Percentiles rank a stretch among this genome's conserved stretches.
phyloP scores from a whole-genome alignment of 2,888 invertebrate genomes.

The Ormyrus nitidulus region DNA sequence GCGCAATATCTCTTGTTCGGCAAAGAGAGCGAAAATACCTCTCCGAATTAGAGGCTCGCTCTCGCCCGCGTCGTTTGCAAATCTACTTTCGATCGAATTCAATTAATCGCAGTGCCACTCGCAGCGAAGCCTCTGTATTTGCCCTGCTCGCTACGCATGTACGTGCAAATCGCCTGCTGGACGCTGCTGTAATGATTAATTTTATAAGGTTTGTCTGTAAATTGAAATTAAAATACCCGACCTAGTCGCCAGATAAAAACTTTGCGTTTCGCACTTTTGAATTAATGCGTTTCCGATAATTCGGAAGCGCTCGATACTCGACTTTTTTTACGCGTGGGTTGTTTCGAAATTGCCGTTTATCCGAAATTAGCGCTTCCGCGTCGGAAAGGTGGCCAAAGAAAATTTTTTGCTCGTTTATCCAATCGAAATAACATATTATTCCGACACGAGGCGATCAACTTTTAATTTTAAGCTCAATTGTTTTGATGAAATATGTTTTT shows the following conservation, averaged over 20 bases:
- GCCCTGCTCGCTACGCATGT: neutral
- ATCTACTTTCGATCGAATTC: slow-evolving; percentile 51
- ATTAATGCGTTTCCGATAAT: slow-evolving; percentile 50
- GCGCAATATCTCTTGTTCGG: slow-evolving; percentile 29
- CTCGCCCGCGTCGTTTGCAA: slow-evolving; percentile 27
- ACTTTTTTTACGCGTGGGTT: neutral
- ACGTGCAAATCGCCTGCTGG: neutral
- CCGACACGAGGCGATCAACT: neutral
- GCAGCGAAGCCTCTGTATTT: neutral
- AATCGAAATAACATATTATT: slow-evolving; percentile 5
- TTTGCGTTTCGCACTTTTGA: slow-evolving; percentile 22
- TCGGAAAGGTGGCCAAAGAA: neutral
- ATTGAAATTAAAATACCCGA: slow-evolving; percentile 40
- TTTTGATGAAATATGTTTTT: slow-evolving; percentile 26
- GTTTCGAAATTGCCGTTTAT: slow-evolving; percentile 18
- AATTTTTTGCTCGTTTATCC: slow-evolving; percentile 26
- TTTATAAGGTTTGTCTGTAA: slow-evolving; percentile 32
- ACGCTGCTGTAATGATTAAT: slow-evolving; percentile 49
- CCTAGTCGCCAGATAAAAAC: neutral
- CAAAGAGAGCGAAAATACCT: slow-evolving; percentile 24
- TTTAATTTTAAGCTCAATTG: slow-evolving; percentile 36
- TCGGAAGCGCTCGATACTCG: neutral
- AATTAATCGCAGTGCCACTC: slow-evolving; percentile 42
- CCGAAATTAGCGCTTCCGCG: neutral
- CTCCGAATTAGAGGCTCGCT: slow-evolving; percentile 35